phyloP scores from a whole-genome alignment of 1,140 invertebrate genomes.

The Eubasilissa regina region DNA sequence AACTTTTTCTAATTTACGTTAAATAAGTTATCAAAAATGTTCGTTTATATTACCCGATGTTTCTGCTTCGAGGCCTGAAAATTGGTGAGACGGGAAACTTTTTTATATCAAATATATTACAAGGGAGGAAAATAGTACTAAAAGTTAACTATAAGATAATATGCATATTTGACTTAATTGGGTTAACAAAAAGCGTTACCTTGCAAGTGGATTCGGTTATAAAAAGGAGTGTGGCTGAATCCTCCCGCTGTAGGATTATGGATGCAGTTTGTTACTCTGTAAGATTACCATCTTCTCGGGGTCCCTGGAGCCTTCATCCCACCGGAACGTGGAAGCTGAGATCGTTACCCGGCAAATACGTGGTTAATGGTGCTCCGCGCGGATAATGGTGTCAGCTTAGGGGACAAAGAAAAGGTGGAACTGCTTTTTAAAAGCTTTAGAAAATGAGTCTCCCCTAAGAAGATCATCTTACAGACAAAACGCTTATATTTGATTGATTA shows the following conservation, averaged over 20 bases:
- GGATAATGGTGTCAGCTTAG: conserved; percentile 8
- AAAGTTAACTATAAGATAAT: conserved; percentile 1
- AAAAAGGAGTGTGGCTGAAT: conserved; percentile 7
- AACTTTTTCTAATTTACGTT: too few species aligned
- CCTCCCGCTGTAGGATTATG: conserved; percentile 4
- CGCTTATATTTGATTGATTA: too few species aligned
- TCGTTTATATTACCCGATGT: too few species aligned
- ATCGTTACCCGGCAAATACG: conserved; percentile 22
- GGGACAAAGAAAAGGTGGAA: conserved; percentile 19
- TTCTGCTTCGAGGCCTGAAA: too few species aligned
- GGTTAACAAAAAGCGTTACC: not conserved
- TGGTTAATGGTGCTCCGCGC: conserved; percentile 1
- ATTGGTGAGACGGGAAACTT: not conserved
- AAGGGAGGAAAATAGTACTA: not conserved
- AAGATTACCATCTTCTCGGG: conserved; percentile 26
- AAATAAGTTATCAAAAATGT: too few species aligned
- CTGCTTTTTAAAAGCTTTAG: conserved; percentile 18
- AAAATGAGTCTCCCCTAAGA: not conserved
- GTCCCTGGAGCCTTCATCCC: conserved; percentile 3
- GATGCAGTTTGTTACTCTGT: conserved; percentile 10
- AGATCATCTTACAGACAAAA: too few species aligned
- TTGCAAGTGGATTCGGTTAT: conserved; percentile 7
- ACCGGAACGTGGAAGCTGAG: conserved; percentile 5
- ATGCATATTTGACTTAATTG: not conserved
- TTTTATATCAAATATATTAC: conserved; percentile 3